Base-by-base conservation (phyloP, 2,797 vertebrate species). In the Steatocranus sp. region DNA sequence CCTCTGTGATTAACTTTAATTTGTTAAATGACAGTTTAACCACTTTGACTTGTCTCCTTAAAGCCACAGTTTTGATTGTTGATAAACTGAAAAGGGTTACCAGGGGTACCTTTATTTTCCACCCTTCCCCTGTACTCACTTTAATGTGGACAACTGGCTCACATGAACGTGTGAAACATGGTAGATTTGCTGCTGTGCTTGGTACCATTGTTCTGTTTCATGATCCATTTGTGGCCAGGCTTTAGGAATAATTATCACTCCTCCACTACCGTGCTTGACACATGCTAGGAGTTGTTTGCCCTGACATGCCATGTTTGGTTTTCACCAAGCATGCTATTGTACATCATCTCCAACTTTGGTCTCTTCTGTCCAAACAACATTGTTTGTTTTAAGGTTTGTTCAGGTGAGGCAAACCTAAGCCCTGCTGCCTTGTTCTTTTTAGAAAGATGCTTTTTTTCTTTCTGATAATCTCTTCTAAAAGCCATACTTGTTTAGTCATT, bases 1-100 rank as follows among this genome's bases (percentile, higher is more conserved):
- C 63, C 58, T 79, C 82, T 83, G 38, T 85, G 78, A 85, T 83
- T 76, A 85, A 74, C 78, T 81, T 18, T 23, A 23, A 78, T 54
- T 85, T 63, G 53, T 74, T 7, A 36, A 68, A 76, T 49, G 6
- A 8, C 8, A 70, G 30, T 80, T 38, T 10, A 66, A 80, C 48
- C 17, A 43, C 54, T 17, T 3, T 23, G 7, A 36, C 53, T 38
- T 74, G 36, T 83, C 17, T 75, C 5, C 8, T n/a, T 34, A 82
- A 11, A 48, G 49, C 15, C 20, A 82, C 20, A 18, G n/a, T 4
- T 49, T 43, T 53, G 80, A 43, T 61, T 49, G 18, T 61, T 30
- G 36, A 68, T 68, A 20, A 82, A 68, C 32, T 36, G 20, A 43
- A 58, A 81, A 75, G 34, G 82, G 30, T 11, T 48, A 23, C 9